Base-by-base conservation (phyloP, 2,888 invertebrate species). In the Prenolepis imparis region DNA sequence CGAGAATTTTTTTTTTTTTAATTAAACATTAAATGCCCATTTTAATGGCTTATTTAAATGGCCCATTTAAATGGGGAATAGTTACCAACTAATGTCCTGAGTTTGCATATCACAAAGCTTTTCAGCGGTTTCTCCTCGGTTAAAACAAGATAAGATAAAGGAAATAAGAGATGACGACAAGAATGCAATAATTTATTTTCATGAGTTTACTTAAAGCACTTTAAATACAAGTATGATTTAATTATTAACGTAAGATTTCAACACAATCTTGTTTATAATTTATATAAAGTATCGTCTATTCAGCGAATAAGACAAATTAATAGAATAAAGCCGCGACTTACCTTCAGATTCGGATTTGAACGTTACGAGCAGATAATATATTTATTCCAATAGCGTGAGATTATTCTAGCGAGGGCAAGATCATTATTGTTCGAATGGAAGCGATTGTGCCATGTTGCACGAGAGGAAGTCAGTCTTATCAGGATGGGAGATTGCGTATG, bases 391-490 rank as follows among this genome's bases (percentile, higher is more conserved):
- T 21, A 28, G 15, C 32, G 2, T 5, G 11, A 18, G 9, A 74
- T 63, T 63, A 63, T 63, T 32, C 1, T 74, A 44, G 21, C 44
- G 61, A 18, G 32, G 36, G 8, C 66, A 82, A 67, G 52, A 73
- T 63, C 59, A 48, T 48, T 32, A 63, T n/a, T 48, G 36, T 4
- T 59, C 59, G n/a, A 57, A 59, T 59, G 75, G 8, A 82, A 44
- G 36, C 44, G 57, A 64, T 74, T 67, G 48, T 66, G n/a, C 15
- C 52, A 21, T n/a, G 48, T 77, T 77, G 61, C 32, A 39, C 48
- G 66, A 66, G 28, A 74, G 74, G 74, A 82, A 82, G 67, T 77
- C 11, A 77, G 15, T 68, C 61, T 82, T 77, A 77, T 82, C 77
- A 39, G 61, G 12, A 73, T 39, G 55, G 52, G 28, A 41, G 21